These are phyloP conservation scores for Gymnarchus niloticus DNA, from an alignment of 2,113 vertebrate genomes.

Conservation along the genomic window DNA sequence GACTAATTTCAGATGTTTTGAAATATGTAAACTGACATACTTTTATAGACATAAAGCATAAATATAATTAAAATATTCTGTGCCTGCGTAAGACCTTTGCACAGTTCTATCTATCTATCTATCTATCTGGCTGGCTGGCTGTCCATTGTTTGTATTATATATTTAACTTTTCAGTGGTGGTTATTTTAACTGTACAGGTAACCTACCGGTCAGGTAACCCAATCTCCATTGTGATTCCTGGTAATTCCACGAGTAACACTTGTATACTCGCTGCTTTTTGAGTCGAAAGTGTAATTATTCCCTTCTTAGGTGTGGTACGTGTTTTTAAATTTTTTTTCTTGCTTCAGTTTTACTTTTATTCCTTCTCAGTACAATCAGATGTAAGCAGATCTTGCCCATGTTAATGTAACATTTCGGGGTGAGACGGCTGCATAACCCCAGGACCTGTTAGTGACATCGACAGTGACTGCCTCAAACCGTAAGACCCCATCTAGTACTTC, in stretches of 20 bases:
- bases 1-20: no score
- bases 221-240: not conserved
- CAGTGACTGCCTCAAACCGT: not conserved
- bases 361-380: not conserved
- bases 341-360: not conserved
- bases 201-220: not conserved
- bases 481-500: not conserved
- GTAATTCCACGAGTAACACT: not conserved
- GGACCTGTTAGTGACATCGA: not conserved
- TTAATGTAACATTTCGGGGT: not conserved
- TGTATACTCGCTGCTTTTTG: no score
- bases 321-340: not conserved
- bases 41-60: no score
- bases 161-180: not conserved
- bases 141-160: not conserved
- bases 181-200: not conserved
- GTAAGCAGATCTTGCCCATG: not conserved
- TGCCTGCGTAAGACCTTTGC: no score
- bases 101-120: no score
- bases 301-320: no score
- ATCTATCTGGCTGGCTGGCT: not conserved
- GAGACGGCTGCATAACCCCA: not conserved
- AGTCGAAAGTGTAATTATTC: no score
- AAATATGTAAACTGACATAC: no score
- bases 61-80: no score